phyloP scores from a whole-genome alignment of 2,797 vertebrate genomes.

The Scomberomorus guttatus region DNA sequence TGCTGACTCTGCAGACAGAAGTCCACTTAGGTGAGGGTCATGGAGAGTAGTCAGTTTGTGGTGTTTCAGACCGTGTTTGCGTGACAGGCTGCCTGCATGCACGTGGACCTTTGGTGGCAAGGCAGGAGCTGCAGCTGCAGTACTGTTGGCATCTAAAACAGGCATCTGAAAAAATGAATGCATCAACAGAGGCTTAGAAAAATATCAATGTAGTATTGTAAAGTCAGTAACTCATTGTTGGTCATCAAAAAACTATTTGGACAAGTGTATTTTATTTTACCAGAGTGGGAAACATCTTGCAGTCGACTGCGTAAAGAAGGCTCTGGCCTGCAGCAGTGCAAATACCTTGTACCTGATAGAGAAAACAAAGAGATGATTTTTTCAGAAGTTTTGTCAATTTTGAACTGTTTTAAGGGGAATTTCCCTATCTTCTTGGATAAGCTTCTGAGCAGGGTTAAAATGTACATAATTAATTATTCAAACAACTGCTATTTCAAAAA shows the following conservation, averaged over 20 bases:
- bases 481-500: not conserved
- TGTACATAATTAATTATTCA: not conserved
- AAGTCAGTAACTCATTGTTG: not conserved
- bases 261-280: slow-evolving; percentile 68
- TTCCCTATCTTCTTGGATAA: not conserved
- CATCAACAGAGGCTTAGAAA: slow-evolving; percentile 15
- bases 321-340: slow-evolving; percentile 70
- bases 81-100: slow-evolving; percentile 33
- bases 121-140: slow-evolving; percentile 16
- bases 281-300: slow-evolving; percentile 75
- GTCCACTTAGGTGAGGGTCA: slow-evolving; percentile 63
- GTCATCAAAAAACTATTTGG: not conserved
- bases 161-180: slow-evolving; percentile 57
- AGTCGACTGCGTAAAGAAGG: slow-evolving; percentile 68
- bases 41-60: slow-evolving; percentile 80
- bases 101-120: slow-evolving; percentile 38
- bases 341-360: slow-evolving; percentile 77
- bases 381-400: not conserved
- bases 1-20: slow-evolving; percentile 71
- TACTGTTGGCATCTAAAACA: slow-evolving; percentile 61
- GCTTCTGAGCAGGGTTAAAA: not conserved
- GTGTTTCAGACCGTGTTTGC: slow-evolving; percentile 69
- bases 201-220: not conserved
- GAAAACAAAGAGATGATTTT: not conserved
- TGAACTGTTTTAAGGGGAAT: not conserved